Evolutionary conservation across 2,113 vertebrate genomes (phyloP).

Genomic region (Baryphthengus martii): DNA sequence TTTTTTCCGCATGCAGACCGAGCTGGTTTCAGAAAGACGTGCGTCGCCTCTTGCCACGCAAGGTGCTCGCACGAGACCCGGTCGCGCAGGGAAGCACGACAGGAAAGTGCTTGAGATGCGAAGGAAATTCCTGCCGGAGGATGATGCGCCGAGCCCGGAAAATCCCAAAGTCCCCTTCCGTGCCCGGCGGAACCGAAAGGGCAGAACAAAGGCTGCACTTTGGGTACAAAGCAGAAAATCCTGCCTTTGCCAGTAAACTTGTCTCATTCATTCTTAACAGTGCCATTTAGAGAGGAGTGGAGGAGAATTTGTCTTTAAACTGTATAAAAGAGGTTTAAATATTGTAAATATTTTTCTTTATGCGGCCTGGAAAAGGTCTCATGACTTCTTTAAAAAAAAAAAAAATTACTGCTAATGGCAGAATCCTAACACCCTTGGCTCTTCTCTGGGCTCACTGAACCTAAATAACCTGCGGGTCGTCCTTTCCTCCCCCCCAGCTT

Average conservation of each 20-base stretch:
- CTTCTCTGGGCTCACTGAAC: background rate
- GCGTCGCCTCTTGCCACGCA: background rate
- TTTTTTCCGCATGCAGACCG: background rate
- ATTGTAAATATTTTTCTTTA: background rate
- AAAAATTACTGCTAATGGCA: fast-evolving
- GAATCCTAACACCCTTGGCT: background rate
- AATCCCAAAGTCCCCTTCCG: background rate
- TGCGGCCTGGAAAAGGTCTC: background rate
- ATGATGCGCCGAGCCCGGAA: background rate
- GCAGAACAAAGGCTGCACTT: background rate
- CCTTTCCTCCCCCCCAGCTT: background rate
- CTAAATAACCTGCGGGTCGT: fast-evolving
- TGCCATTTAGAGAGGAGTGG: background rate
- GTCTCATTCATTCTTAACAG: background rate
- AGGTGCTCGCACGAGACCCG: background rate
- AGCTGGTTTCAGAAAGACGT: background rate
- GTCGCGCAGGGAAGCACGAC: background rate
- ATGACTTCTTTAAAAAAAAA: too few species aligned
- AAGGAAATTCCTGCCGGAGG: background rate
- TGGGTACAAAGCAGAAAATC: background rate
- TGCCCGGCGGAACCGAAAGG: background rate
- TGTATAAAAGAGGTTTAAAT: background rate
- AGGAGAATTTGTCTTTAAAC: background rate
- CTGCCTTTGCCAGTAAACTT: background rate
- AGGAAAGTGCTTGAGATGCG: background rate